These are phyloP conservation scores for Sarcoramphus papa DNA, from an alignment of 2,797 vertebrate species.

Conservation along the genomic window DNA sequence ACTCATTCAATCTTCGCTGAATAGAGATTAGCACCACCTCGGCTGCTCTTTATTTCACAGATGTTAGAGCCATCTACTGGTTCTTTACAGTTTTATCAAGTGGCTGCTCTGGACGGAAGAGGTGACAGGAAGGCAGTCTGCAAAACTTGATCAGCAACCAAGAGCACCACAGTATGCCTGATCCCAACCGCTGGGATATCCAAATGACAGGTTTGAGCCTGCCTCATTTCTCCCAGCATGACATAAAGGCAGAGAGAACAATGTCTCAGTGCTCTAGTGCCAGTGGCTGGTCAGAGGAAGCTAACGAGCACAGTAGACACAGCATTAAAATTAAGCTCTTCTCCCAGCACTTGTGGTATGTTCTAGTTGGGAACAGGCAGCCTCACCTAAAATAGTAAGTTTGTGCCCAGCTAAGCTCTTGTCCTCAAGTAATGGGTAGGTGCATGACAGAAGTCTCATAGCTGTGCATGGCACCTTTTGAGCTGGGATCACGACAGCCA, in stretches of 20 bases:
- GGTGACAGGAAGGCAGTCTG: background rate
- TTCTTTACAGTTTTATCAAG: background rate
- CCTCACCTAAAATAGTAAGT: background rate
- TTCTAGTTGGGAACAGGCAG: background rate
- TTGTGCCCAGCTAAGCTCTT: background rate
- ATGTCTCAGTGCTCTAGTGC: background rate
- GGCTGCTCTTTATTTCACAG: background rate
- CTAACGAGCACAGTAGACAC: fast-evolving
- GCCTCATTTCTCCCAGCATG: background rate
- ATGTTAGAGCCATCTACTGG: conserved; percentile 38
- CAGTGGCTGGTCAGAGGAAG: background rate
- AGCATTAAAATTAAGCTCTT: background rate
- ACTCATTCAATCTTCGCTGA: background rate
- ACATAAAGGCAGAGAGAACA: too few species aligned
- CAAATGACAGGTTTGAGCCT: background rate
- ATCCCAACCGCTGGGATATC: background rate
- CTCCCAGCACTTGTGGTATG: fast-evolving
- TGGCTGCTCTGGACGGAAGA: background rate
- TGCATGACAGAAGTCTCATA: background rate
- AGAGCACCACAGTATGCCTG: background rate
- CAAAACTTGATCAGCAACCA: background rate
- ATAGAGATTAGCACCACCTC: background rate
- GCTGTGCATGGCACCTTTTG: background rate
- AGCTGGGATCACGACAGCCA: background rate
- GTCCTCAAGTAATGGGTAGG: background rate